Conservation (phyloP, 2,797 vertebrate genomes). For the Nannoperca obscura region DNA sequence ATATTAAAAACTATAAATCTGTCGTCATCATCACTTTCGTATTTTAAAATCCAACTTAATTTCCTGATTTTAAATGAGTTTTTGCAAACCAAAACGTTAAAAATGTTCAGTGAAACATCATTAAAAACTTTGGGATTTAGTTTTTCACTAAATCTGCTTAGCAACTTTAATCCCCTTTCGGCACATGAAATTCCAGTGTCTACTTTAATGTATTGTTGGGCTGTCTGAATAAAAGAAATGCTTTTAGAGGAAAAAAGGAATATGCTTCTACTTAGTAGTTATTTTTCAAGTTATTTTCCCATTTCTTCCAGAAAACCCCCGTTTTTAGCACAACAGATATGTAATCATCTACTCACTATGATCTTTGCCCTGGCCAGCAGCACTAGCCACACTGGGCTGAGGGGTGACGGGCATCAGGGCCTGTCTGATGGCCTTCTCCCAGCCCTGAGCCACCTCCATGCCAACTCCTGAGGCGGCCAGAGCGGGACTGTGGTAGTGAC, state of each 20-base stretch:
- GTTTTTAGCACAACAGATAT: background rate
- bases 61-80: background rate
- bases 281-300: background rate
- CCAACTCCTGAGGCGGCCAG: conserved; percentile 94
- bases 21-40: background rate
- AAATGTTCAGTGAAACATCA: background rate
- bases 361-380: conserved; percentile 93
- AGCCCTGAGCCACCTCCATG: conserved; percentile 94
- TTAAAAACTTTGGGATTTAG: background rate
- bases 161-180: background rate
- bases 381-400: conserved; percentile 92
- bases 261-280: background rate
- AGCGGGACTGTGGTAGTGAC: conserved; percentile 90
- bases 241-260: background rate
- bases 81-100: background rate
- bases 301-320: background rate
- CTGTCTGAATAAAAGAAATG: background rate
- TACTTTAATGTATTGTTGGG: background rate
- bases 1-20: background rate
- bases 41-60: background rate
- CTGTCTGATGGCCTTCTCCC: conserved; percentile 98
- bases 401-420: conserved; percentile 98
- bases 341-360: conserved; percentile 90
- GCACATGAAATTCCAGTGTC: background rate
- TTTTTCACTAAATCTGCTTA: background rate